Conservation (phyloP, 1,140 invertebrate genomes). For the Drosophila lacteicornis region DNA sequence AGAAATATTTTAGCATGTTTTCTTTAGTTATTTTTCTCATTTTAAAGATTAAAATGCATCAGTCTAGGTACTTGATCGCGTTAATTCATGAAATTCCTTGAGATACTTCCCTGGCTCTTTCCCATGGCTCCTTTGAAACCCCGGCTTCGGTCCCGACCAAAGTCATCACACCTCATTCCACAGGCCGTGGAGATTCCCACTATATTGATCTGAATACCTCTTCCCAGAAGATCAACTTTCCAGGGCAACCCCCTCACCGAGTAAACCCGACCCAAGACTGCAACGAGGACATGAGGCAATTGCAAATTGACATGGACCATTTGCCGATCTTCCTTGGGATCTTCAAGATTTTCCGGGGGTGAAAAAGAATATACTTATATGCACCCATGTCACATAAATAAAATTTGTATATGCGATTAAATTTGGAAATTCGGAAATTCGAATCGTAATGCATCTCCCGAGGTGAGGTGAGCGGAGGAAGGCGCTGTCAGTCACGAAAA, state of each 20-base stretch:
- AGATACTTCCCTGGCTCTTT: not conserved
- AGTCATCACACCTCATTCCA: not conserved
- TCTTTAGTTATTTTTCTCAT: too few species aligned
- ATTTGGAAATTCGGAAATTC: constrained; percentile 78
- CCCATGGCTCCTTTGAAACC: constrained; percentile 5
- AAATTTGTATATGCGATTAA: constrained; percentile 83
- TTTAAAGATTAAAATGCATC: too few species aligned
- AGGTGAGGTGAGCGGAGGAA: constrained; percentile 31
- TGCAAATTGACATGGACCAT: constrained; percentile 73
- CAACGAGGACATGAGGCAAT: constrained; percentile 41
- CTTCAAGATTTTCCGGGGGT: constrained; percentile 44
- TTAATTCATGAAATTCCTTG: not conserved
- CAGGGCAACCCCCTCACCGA: constrained; percentile 31
- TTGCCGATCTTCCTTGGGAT: constrained; percentile 48
- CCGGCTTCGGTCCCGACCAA: too few species aligned
- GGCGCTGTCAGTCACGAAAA: constrained; percentile 59
- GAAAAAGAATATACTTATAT: constrained; percentile 19
- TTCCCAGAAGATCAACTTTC: constrained; percentile 56
- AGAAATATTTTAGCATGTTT: too few species aligned
- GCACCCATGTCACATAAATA: constrained; percentile 81
- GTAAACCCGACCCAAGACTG: constrained; percentile 23
- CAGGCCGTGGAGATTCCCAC: constrained; percentile 1
- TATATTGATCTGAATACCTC: constrained; percentile 35
- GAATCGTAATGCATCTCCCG: constrained; percentile 74
- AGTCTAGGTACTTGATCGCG: too few species aligned